Evolutionary conservation across 2,113 vertebrate species (phyloP).

Genomic region (Mastomys natalensis): DNA sequence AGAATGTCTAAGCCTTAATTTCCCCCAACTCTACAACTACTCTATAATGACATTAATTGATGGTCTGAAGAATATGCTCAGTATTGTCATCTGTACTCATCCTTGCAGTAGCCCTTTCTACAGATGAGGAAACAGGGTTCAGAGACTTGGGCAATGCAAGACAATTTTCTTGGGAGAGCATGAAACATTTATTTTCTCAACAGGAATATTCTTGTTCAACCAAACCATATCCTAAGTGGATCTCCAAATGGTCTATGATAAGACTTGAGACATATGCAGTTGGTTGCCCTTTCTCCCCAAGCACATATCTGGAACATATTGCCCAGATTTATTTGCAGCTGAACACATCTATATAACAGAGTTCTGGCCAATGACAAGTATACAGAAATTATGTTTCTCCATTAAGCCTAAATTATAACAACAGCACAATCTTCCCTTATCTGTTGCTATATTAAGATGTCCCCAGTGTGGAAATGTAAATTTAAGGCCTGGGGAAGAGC

Average conservation of each 20-base stretch:
- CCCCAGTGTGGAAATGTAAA: not conserved
- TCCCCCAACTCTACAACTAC: not conserved
- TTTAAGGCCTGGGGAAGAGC: not conserved
- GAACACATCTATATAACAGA: not conserved
- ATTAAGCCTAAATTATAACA: conserved; percentile 7
- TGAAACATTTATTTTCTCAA: conserved; percentile 49
- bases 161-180: conserved; percentile 50
- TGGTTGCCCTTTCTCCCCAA: conserved; percentile 27
- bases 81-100: not conserved
- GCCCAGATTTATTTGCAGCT: conserved; percentile 1
- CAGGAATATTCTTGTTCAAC: conserved; percentile 7
- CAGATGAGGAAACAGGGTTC: not conserved
- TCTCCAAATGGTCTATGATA: not conserved
- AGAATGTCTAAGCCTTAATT: conserved; percentile 45
- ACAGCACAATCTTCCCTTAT: not conserved
- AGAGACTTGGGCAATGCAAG: not conserved
- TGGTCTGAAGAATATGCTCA: conserved; percentile 14
- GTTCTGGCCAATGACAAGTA: conserved; percentile 8
- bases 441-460: not conserved
- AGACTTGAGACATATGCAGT: not conserved
- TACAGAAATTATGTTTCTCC: conserved; percentile 14
- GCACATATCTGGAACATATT: not conserved
- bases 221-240: conserved; percentile 23
- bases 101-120: not conserved
- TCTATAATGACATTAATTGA: conserved; percentile 34